Base-by-base conservation (phyloP, 2,888 invertebrate genomes). In the Chloromyia formosa region DNA sequence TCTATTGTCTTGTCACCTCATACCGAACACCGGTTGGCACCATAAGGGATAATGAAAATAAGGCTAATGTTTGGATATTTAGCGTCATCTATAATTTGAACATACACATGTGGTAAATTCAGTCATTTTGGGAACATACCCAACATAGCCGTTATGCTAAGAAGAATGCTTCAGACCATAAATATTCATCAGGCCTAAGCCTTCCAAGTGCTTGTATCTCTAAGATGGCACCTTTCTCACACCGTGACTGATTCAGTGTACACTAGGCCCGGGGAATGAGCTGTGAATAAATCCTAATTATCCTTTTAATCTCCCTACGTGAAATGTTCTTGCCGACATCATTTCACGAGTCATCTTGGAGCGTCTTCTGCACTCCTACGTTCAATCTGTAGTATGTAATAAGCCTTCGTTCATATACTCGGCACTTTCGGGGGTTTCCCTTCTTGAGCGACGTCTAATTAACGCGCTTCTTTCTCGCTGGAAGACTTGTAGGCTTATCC, bases 241-340 rank as follows among this genome's bases (percentile, higher is more conserved):
- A 35, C 27, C 7, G 27, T 35, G 27, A 35, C 27, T 35, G 27
- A 35, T 35, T 53, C 22, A 69, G 49, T 16, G 27, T 45, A 45
- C n/a, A n/a, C n/a, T n/a, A 62, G 71, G 69, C 22, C 74, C 71
- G 69, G 54, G 49, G 75, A 75, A 75, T 56, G 75, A 71, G 60
- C 74, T 74, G 64, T 20, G 75, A 75, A 77, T 76, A 76, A 77
- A 77, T 77, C 76, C 75, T 76, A 76, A 77, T 77, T 77, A 77
- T 74, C 54, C 54, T 61, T 45, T 35, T 62, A 74, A 49, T 54
- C 73, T 66, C 35, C 22, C 49, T 20, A 22, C 66, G 23, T 49
- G 49, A 22, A 45, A 66, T 18, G 16, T 22, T 22, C 45, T 16
- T 12, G 40, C 54, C 16, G 54, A 22, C 18, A 20, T 66, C 49